Base-by-base conservation (phyloP, 2,113 vertebrate genomes). In the Amphiprion ocellaris region DNA sequence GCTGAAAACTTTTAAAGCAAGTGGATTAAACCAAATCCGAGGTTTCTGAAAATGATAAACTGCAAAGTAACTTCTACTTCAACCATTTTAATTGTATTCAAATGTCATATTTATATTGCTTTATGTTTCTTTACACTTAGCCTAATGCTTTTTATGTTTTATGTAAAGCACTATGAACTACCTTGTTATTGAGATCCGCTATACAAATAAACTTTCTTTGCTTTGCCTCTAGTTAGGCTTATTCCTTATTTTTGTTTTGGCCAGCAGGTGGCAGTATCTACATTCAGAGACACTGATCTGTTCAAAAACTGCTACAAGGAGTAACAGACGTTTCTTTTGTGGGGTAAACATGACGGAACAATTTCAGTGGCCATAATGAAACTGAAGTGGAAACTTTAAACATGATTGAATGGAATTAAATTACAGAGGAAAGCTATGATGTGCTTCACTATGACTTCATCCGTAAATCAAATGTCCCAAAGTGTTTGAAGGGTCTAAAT, bases 281-380 rank as follows among this genome's bases (percentile, higher is more conserved):
- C 0, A 19, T 44, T 26, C 15, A 30, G 8, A 69, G 4, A 60
- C 19, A 62, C 53, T 24, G 19, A 41, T 23, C 28, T 55, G 24
- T 11, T 7, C 10, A 6, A 19, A 47, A 37, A 24, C 2, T 50
- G 17, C 19, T 39, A 46, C 15, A 58, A n/a, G 17, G 37, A 26
- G 39, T 50, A 59, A 14, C 10, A 16, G 33, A 81, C 52, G 33
- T 37, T 15, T 65, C 41, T 50, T 37, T 1, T 59, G 53, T 44
- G 39, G 21, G 49, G 55, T 59, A 2, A 56, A 77, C 49, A 46
- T 14, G 5, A 55, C 28, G 28, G 15, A 74, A 50, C 37, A 17
- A 53, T 65, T 81, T 78, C 41, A 78, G 23, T 8, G 41, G 37
- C 19, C 52, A 69, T 10, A 74, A 55, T 55, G 33, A 56, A 74